Evolutionary conservation across 2,113 vertebrate species (phyloP).

Genomic region (Vidua chalybeata): DNA sequence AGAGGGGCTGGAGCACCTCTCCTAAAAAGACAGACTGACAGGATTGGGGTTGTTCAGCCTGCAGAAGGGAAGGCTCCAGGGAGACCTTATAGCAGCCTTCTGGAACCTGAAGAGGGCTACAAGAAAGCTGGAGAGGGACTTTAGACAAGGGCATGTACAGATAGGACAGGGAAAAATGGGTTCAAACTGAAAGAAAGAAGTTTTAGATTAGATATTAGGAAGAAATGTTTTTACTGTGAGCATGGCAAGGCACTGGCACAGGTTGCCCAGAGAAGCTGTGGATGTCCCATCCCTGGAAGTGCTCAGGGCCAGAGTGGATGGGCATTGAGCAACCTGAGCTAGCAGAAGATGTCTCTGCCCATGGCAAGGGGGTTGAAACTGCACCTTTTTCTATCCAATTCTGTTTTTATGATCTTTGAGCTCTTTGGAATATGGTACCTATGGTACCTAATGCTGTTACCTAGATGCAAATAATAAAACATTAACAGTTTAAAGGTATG

Average conservation of each 20-base stretch:
- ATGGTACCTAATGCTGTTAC: not conserved
- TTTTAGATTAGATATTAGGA: not conserved
- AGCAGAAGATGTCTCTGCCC: not conserved
- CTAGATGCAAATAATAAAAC: not conserved
- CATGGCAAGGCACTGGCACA: not conserved
- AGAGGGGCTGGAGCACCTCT: not conserved
- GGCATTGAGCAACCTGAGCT: not conserved
- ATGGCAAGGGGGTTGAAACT: not conserved
- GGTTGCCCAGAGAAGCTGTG: not conserved
- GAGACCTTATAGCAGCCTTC: not conserved
- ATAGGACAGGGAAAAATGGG: not conserved
- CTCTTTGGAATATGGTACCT: not conserved
- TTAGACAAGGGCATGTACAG: rapidly evolving
- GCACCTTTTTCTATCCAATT: not conserved
- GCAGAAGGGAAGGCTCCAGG: not conserved
- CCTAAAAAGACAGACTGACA: not conserved
- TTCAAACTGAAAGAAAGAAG: not conserved
- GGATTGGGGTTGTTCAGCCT: not conserved
- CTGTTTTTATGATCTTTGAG: not conserved
- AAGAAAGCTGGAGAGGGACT: not conserved
- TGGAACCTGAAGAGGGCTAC: not conserved
- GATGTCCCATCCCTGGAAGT: not conserved
- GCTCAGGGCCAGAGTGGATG: not conserved
- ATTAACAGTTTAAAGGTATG: not conserved
- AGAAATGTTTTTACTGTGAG: not conserved